These are phyloP conservation scores for Solea solea DNA, from an alignment of 2,113 vertebrate species.

Conservation along the genomic window DNA sequence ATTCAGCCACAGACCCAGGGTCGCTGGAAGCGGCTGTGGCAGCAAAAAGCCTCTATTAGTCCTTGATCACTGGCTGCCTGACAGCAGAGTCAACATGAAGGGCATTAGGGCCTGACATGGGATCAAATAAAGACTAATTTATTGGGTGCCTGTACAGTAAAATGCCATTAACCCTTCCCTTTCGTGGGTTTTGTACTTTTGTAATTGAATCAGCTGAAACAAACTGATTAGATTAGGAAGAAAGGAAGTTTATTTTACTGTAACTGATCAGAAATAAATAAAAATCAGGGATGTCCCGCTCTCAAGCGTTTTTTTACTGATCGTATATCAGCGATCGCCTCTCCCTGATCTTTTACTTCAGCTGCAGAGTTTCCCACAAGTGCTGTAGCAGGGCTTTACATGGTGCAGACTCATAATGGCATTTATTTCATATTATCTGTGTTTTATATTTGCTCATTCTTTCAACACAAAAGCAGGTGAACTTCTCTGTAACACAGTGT, in stretches of 20 bases:
- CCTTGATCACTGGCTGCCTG: constrained; percentile 76
- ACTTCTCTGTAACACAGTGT: too few relatives aligned
- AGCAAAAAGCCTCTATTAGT: constrained; percentile 75
- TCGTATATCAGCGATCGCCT: too few relatives aligned
- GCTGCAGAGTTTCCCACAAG: too few relatives aligned
- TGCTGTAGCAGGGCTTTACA: too few relatives aligned
- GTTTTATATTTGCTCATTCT: too few relatives aligned
- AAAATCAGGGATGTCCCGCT: background rate
- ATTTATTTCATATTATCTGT: too few relatives aligned
- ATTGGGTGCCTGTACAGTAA: constrained; percentile 66
- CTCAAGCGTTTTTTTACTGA: too few relatives aligned
- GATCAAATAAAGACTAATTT: constrained; percentile 79
- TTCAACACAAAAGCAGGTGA: too few relatives aligned
- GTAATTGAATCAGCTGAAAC: constrained; percentile 50
- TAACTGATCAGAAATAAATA: background rate
- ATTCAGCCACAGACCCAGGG: constrained; percentile 59
- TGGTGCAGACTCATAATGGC: too few relatives aligned
- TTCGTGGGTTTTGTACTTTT: constrained; percentile 44
- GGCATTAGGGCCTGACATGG: constrained; percentile 68
- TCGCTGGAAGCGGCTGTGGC: constrained; percentile 65
- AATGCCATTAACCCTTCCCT: constrained; percentile 67
- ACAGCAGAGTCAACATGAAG: constrained; percentile 74
- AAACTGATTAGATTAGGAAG: constrained; percentile 29
- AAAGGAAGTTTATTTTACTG: background rate
- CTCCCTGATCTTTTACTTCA: too few relatives aligned